Percentiles rank a stretch among this genome's conserved stretches.
These are phyloP conservation scores for Caenorhabditis angaria DNA, from an alignment of 2,888 invertebrate genomes.

Conservation along the genomic window DNA sequence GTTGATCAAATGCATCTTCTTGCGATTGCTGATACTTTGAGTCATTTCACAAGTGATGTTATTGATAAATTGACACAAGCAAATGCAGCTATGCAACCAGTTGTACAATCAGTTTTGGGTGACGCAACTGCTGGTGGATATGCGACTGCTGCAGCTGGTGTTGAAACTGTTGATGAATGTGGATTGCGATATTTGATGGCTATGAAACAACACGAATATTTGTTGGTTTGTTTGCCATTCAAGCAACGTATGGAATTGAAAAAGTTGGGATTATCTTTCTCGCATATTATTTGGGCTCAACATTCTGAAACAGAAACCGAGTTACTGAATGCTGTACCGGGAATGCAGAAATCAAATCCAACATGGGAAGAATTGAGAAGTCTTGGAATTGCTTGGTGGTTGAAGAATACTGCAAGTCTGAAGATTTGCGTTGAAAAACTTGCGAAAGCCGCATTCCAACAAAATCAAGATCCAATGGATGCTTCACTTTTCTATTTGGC, in stretches of 20 bases:
- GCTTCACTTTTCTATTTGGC: slow-evolving; percentile 96
- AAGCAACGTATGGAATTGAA: slow-evolving; percentile 81
- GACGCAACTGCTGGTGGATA: slow-evolving; percentile 64
- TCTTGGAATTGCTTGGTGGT: slow-evolving; percentile 95
- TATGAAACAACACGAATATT: slow-evolving; percentile 95
- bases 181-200: slow-evolving; percentile 91
- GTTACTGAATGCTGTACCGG: slow-evolving; percentile 83
- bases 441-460: slow-evolving; percentile 91
- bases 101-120: slow-evolving; percentile 55
- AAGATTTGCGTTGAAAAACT: slow-evolving; percentile 87
- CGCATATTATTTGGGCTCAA: slow-evolving; percentile 97
- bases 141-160: slow-evolving; percentile 62
- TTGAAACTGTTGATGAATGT: slow-evolving; percentile 85
- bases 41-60: slow-evolving; percentile 73
- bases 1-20: slow-evolving; percentile 96
- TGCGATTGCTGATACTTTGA: slow-evolving; percentile 95
- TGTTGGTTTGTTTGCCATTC: slow-evolving; percentile 89
- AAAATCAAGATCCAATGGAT: slow-evolving; percentile 92
- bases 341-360: slow-evolving; percentile 74
- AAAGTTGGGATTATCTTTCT: slow-evolving; percentile 66
- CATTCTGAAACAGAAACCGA: slow-evolving; percentile 98
- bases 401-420: slow-evolving; percentile 84
- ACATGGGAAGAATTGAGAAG: slow-evolving; percentile 91
- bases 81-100: slow-evolving; percentile 75
- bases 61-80: slow-evolving; percentile 74